Conservation (phyloP, 2,113 vertebrate genomes). For the Phyllostomus hastatus region DNA sequence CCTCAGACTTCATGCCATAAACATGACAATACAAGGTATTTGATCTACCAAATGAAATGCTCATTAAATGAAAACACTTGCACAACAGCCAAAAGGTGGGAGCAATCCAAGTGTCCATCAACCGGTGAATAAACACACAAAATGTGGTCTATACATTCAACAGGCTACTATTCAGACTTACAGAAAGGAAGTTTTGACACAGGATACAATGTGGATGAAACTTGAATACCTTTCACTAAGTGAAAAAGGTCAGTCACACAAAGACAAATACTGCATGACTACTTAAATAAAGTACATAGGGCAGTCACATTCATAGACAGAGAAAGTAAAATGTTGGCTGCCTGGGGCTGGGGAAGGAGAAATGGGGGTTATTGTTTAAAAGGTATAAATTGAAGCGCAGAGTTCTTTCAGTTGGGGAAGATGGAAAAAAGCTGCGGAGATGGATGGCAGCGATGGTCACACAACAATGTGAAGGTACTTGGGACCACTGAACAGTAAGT, state of each 20-base stretch:
- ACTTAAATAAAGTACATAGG: not conserved
- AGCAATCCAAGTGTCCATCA: rapidly evolving
- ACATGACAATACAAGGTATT: no score
- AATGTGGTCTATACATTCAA: rapidly evolving
- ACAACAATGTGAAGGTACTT: no score
- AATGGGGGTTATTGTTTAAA: not conserved
- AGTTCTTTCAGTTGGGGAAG: not conserved
- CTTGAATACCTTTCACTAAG: not conserved
- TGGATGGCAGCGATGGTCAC: rapidly evolving
- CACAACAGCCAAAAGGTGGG: not conserved
- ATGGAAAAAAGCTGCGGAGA: not conserved
- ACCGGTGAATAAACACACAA: not conserved
- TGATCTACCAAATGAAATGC: not conserved
- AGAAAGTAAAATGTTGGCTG: not conserved
- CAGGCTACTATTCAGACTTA: not conserved
- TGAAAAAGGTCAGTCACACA: not conserved
- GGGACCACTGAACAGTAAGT: no score
- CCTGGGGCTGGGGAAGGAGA: not conserved
- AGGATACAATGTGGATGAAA: rapidly evolving
- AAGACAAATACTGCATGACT: not conserved
- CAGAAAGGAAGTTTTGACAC: not conserved
- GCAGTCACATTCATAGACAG: not conserved
- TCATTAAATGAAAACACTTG: not conserved
- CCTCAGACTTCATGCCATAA: not conserved
- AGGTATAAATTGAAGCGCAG: not conserved